Evolutionary conservation across 2,113 vertebrate genomes (phyloP).

Genomic region (Thunnus maccoyii): DNA sequence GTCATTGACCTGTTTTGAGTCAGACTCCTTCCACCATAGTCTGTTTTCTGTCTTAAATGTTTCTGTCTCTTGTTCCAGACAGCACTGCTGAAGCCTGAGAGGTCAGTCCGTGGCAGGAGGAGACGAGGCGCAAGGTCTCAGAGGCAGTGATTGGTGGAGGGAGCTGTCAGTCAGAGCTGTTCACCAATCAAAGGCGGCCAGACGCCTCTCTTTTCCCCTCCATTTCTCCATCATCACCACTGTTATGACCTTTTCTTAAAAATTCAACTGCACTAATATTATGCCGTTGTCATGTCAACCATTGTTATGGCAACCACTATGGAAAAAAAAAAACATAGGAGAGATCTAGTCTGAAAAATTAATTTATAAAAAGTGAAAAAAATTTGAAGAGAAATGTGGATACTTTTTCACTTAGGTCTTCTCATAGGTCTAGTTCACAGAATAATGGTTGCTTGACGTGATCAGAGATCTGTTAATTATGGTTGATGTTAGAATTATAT

Average conservation of each 20-base stretch:
- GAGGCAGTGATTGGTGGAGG: constrained; percentile 76
- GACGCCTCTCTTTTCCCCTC: constrained; percentile 37
- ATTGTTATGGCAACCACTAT: constrained; percentile 74
- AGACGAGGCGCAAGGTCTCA: constrained; percentile 84
- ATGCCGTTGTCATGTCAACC: constrained; percentile 75
- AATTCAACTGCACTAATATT: constrained; percentile 80
- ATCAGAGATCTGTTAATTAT: constrained; percentile 69
- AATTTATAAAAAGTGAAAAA: constrained; percentile 60
- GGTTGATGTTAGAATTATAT: constrained; percentile 75
- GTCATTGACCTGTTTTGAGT: constrained; percentile 6
- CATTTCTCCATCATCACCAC: constrained; percentile 67
- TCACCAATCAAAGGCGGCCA: constrained; percentile 53
- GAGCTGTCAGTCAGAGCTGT: constrained; percentile 58
- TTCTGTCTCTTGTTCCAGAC: constrained; percentile 64
- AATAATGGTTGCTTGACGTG: constrained; percentile 70
- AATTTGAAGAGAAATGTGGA: constrained; percentile 45
- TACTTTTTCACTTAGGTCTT: constrained; percentile 70
- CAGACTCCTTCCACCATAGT: background rate
- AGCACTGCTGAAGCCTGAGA: constrained; percentile 80
- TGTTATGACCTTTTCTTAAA: constrained; percentile 53
- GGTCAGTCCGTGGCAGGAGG: constrained; percentile 83
- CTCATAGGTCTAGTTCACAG: constrained; percentile 70
- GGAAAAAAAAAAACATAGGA: constrained; percentile 49
- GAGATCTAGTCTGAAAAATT: constrained; percentile 66
- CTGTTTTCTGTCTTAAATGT: background rate